Conservation (phyloP, 2,888 invertebrate genomes). For the Drosophila multiciliata region DNA sequence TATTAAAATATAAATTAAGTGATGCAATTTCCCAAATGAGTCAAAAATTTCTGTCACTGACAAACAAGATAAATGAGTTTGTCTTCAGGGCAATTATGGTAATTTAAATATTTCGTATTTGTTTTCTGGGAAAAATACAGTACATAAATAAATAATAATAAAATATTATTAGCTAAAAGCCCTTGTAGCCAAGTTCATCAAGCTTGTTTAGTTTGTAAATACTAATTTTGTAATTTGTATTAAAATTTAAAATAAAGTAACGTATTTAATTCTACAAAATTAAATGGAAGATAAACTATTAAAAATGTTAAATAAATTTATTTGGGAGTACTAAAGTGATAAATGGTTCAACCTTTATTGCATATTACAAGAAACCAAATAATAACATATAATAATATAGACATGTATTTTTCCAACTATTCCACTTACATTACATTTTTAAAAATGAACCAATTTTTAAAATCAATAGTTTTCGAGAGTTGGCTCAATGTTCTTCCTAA, state of each 20-base stretch:
- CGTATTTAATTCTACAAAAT: not conserved
- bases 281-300: not conserved
- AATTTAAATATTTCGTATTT: not conserved
- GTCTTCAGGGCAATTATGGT: not conserved
- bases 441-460: not conserved
- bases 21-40: conserved; percentile 21
- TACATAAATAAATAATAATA: not conserved
- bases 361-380: no score
- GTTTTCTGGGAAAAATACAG: not conserved
- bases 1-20: conserved; percentile 16
- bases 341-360: not conserved
- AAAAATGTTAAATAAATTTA: fast-evolving
- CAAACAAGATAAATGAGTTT: not conserved
- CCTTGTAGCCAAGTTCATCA: no score
- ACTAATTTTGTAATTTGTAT: not conserved
- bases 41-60: not conserved
- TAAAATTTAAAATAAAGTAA: not conserved
- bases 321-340: not conserved
- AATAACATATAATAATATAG: no score
- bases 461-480: not conserved
- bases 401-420: not conserved
- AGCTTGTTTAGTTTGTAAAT: no score
- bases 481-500: not conserved
- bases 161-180: not conserved
- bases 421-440: not conserved